These are phyloP conservation scores for Oxyura jamaicensis DNA, from an alignment of 2,113 vertebrate genomes.

Conservation along the genomic window DNA sequence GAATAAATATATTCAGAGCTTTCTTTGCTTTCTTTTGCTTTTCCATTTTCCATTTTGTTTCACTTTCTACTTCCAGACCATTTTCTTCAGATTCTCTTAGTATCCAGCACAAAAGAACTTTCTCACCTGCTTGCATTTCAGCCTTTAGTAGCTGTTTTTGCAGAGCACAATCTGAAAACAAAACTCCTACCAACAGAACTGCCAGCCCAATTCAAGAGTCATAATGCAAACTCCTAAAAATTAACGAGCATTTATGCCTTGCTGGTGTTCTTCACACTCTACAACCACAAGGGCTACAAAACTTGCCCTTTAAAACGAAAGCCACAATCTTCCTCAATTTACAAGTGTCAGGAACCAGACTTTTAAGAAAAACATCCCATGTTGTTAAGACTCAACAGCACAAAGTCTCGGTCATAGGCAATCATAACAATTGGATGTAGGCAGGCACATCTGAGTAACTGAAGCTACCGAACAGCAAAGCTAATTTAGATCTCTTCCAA, in stretches of 20 bases:
- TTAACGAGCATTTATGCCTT: background rate
- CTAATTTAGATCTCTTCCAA: constrained; percentile 14
- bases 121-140: background rate
- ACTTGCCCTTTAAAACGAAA: background rate
- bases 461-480: constrained; percentile 6
- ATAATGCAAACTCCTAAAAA: background rate
- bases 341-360: background rate
- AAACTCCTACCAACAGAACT: background rate
- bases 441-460: background rate
- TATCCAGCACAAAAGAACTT: background rate
- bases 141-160: background rate
- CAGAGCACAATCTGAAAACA: background rate
- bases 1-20: background rate
- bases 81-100: background rate
- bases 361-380: background rate
- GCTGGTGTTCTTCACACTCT: background rate
- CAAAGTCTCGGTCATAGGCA: background rate
- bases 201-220: background rate
- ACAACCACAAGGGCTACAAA: background rate
- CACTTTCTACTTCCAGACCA: background rate
- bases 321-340: background rate
- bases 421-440: background rate
- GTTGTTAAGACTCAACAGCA: background rate
- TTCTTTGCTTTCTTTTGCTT: constrained; percentile 2
- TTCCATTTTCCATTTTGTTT: constrained; percentile 12